Conservation (phyloP, 2,797 vertebrate species). For the Peromyscus melanophrys region DNA sequence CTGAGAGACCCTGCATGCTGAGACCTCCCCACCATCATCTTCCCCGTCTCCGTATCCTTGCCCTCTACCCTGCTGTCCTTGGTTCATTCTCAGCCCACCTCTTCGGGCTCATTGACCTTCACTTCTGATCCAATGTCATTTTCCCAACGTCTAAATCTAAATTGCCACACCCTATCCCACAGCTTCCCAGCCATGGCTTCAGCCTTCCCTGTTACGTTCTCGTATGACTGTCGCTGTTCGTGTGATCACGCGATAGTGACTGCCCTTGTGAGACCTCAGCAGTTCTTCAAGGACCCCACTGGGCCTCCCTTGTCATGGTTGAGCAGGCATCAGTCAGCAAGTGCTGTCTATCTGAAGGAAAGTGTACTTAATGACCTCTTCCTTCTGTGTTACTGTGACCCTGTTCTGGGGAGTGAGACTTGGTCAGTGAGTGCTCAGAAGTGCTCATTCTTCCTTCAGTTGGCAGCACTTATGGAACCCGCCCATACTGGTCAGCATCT, state of each 20-base stretch:
- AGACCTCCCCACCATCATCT: background rate
- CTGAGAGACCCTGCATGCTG: background rate
- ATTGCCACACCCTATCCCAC: background rate
- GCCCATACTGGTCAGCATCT: background rate
- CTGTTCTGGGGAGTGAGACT: background rate
- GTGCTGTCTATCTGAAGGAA: background rate
- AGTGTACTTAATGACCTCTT: background rate
- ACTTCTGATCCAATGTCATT: background rate
- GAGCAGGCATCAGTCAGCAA: background rate
- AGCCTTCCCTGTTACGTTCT: background rate
- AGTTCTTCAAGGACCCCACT: background rate
- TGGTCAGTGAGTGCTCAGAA: background rate
- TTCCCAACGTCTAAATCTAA: background rate
- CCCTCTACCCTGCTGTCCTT: background rate
- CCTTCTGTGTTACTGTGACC: background rate
- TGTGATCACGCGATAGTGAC: background rate
- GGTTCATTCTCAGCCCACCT: background rate
- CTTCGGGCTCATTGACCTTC: background rate
- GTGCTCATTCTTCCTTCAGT: background rate
- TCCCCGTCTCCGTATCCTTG: background rate
- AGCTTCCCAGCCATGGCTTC: background rate
- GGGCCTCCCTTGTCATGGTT: background rate
- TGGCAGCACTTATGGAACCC: background rate
- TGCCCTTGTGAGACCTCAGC: background rate
- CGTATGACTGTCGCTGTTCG: background rate